phyloP scores from a whole-genome alignment of 2,113 vertebrate species.

The Globicephala melas region DNA sequence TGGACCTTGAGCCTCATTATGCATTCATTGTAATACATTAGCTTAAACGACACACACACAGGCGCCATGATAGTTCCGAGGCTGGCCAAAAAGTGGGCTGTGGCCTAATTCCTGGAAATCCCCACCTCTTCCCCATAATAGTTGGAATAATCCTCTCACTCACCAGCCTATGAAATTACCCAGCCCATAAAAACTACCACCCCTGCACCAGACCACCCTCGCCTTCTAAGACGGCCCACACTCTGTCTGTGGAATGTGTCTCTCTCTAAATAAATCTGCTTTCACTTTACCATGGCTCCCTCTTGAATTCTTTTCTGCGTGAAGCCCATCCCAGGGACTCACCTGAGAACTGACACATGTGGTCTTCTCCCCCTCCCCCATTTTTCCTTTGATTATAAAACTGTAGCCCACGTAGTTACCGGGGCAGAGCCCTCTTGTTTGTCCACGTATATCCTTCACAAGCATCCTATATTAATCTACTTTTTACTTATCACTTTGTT shows the following conservation, averaged over 20 bases:
- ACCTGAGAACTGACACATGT: not conserved
- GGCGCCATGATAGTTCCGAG: not conserved
- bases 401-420: not conserved
- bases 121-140: not conserved
- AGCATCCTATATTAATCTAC: not conserved
- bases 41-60: not conserved
- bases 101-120: not conserved
- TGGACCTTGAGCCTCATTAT: not conserved
- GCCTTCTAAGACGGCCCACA: not conserved
- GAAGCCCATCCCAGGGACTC: not conserved
- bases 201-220: not conserved
- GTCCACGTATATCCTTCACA: not conserved
- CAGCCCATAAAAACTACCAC: not conserved
- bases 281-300: not conserved
- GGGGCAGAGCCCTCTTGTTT: not conserved
- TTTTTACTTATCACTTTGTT: not conserved
- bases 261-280: not conserved
- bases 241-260: not conserved
- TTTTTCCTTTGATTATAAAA: not conserved
- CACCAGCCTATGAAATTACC: not conserved
- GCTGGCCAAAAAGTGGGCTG: not conserved
- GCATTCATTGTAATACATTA: not conserved
- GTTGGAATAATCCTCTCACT: not conserved
- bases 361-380: not conserved
- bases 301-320: not conserved